phyloP scores from a whole-genome alignment of 2,113 vertebrate genomes.

The Pungitius pungitius region DNA sequence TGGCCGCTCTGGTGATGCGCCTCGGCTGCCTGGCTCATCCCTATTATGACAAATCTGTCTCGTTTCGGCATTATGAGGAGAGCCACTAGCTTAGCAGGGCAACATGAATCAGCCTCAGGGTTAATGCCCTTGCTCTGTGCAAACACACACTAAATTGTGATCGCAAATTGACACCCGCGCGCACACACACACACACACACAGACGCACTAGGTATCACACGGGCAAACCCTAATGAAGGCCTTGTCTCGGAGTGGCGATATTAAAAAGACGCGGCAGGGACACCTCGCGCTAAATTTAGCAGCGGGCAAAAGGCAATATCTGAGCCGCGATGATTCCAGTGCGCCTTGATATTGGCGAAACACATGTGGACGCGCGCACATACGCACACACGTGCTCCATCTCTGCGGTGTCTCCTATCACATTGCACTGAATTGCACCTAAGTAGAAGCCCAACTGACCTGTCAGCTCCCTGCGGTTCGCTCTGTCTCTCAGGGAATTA shows the following conservation, averaged over 20 bases:
- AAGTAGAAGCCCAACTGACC: constrained; percentile 38
- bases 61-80: constrained; percentile 51
- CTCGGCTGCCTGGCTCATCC: constrained; percentile 51
- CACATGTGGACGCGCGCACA: constrained; percentile 11
- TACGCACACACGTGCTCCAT: constrained; percentile 16
- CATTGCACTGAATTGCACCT: constrained; percentile 10
- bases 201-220: background rate
- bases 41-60: constrained; percentile 71
- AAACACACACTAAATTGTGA: constrained; percentile 13
- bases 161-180: background rate
- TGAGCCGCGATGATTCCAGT: constrained; percentile 14
- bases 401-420: constrained; percentile 9
- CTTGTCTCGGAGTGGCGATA: constrained; percentile 47
- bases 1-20: constrained; percentile 40
- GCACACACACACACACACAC: constrained; percentile 1
- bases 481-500: constrained; percentile 37
- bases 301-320: constrained; percentile 57
- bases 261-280: constrained; percentile 48
- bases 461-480: constrained; percentile 18
- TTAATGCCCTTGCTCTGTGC: constrained; percentile 54
- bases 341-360: constrained; percentile 19
- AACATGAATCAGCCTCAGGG: constrained; percentile 64
- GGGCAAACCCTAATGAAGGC: constrained; percentile 57
- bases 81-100: constrained; percentile 61
- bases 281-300: constrained; percentile 64